Conservation (phyloP, 2,888 invertebrate species). For the Tetramorium bicarinatum region DNA sequence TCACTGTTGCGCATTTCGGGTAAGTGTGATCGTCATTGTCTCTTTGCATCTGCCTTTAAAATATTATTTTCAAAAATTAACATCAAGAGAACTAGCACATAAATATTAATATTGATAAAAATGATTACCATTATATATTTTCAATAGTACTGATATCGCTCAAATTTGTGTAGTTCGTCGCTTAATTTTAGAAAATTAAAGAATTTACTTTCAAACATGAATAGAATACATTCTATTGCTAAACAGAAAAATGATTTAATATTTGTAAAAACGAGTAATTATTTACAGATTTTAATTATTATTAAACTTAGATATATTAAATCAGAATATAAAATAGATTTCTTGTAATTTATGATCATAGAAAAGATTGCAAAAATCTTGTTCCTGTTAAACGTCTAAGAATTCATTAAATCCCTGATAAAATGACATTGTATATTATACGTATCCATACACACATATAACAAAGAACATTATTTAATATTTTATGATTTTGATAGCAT, state of each 20-base stretch:
- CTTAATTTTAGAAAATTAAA: not conserved
- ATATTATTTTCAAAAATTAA: not conserved
- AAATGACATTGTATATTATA: not conserved
- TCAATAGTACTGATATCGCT: not conserved
- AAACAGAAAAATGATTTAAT: not conserved
- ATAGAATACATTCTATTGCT: too few relatives aligned
- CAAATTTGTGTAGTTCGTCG: not conserved
- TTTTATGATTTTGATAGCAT: constrained; percentile 6
- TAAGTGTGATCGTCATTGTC: not conserved
- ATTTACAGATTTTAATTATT: not conserved
- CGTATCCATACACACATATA: not conserved
- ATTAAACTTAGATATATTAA: not conserved
- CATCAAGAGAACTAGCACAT: not conserved
- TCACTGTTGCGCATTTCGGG: not conserved
- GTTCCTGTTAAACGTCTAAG: not conserved
- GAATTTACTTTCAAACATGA: not conserved
- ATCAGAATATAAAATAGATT: not conserved
- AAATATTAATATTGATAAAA: constrained; percentile 1
- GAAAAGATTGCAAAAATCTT: not conserved
- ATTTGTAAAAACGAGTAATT: not conserved
- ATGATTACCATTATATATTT: not conserved
- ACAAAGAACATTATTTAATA: not conserved
- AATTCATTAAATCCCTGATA: not conserved
- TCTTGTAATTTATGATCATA: not conserved
- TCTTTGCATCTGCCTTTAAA: not conserved